Evolutionary conservation across 2,888 invertebrate genomes (phyloP).

Genomic region (Drosophila anomalipes): DNA sequence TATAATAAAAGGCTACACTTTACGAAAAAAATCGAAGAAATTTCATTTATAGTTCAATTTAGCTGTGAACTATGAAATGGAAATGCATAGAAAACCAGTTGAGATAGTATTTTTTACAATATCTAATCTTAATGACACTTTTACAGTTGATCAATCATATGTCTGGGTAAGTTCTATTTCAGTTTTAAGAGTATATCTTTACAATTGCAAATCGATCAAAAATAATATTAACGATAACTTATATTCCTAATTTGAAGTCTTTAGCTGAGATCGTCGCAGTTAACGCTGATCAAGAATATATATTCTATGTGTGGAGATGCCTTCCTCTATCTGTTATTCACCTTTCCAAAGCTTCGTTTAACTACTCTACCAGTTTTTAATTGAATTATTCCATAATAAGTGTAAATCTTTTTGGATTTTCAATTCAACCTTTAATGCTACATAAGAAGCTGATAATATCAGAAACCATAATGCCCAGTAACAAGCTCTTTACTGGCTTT

Average conservation of each 20-base stretch:
- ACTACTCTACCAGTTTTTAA: neutral
- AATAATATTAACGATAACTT: neutral
- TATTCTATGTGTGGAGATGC: neutral
- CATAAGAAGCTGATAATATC: conserved; percentile 1
- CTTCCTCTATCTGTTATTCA: neutral
- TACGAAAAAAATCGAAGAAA: no score
- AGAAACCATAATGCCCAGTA: neutral
- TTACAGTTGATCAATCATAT: neutral
- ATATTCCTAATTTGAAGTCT: neutral
- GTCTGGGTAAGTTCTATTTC: neutral
- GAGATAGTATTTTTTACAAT: neutral
- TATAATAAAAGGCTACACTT: neutral
- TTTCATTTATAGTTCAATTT: no score
- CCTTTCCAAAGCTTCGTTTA: neutral
- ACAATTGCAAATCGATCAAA: neutral
- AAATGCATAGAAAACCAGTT: no score
- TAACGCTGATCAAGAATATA: neutral
- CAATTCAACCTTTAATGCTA: neutral
- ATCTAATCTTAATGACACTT: neutral
- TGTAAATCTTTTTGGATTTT: neutral
- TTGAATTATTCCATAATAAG: neutral
- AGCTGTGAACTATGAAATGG: no score
- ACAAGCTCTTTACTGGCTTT: neutral
- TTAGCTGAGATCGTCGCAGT: neutral
- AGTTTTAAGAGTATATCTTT: no score